Base-by-base conservation (phyloP, 2,888 invertebrate species). In the Dorcus parallelipipedus region DNA sequence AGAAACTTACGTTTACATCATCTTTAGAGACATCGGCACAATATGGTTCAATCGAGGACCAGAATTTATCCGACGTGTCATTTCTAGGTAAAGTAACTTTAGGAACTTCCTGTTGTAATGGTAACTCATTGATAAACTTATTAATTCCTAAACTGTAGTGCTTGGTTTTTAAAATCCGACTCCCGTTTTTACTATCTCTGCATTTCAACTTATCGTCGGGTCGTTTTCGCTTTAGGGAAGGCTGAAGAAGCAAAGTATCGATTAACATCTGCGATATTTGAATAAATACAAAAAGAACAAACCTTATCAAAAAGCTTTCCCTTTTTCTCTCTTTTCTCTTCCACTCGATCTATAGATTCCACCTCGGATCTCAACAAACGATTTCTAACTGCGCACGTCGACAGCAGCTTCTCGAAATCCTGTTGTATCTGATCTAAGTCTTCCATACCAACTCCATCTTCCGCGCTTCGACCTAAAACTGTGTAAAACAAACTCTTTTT, bases 11-110 rank as follows among this genome's bases (percentile, higher is more conserved):
- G 56, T 90, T 89, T 20, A 93, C 83, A 75, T 96, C 94, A 73
- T 96, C 95, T 61, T 88, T 84, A 63, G 89, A 90, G 42, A 97
- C 86, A 56, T 94, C 93, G 60, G 91, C 87, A 77, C 95, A 96
- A 74, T 93, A 97, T 0, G 95, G 93, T 76, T 97, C 96, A 1
- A 97, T 90, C 2, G 93, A 93, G 40, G 91, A 86, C 97, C 97
- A 97, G 80, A 97, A 97, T 76, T 94, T 92, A 71, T 95, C 94
- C 8, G 95, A 93, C 56, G 91, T 91, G 78, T 97, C 96, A 76
- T 96, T 95, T 79, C 93, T 93, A 14, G 91, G 90, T 57, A 91
- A 76, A 26, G 87, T 78, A 54, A 89, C 79, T 72, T 90, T 89
- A 2, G 86, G 85, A 49, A 86, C 78, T 67, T 89, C 89, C 49